Conservation (phyloP, 2,888 invertebrate species). For the Aphrophora alni region DNA sequence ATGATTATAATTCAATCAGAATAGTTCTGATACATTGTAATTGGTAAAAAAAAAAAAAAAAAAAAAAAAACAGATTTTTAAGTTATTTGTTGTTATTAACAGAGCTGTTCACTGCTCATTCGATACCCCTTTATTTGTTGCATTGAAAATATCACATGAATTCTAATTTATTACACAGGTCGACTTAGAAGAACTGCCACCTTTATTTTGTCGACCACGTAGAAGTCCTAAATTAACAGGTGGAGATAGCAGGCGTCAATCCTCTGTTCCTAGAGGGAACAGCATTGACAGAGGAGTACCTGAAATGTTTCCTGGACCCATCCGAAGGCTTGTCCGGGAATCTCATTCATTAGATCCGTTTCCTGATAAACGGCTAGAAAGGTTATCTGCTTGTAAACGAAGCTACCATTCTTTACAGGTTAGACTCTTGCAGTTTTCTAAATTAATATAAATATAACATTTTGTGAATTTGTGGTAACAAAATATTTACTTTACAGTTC, state of each 20-base stretch:
- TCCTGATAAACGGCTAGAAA: conserved; percentile 56
- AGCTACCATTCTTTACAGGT: conserved; percentile 54
- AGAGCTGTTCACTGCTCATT: no score
- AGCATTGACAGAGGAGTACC: conserved; percentile 57
- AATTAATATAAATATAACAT: no score
- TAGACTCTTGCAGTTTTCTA: not conserved
- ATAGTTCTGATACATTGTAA: no score
- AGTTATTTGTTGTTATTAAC: no score
- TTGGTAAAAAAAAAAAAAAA: no score
- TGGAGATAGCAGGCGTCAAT: conserved; percentile 68
- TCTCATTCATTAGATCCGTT: conserved; percentile 71
- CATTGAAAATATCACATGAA: no score
- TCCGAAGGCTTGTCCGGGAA: conserved; percentile 41
- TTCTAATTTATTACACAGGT: conserved; percentile 48
- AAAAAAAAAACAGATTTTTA: no score
- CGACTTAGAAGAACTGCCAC: conserved; percentile 76
- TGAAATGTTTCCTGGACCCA: conserved; percentile 40
- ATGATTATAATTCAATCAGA: no score
- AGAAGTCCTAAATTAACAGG: conserved; percentile 78
- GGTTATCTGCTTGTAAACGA: conserved; percentile 47
- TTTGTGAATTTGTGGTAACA: no score
- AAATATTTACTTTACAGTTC: no score
- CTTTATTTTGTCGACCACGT: conserved; percentile 82
- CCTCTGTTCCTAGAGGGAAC: conserved; percentile 67
- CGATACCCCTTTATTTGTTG: no score